Evolutionary conservation across 2,888 invertebrate genomes (phyloP), one percentile per base, ranked within the genome.

Genomic region (Scaptomyza flava): DNA sequence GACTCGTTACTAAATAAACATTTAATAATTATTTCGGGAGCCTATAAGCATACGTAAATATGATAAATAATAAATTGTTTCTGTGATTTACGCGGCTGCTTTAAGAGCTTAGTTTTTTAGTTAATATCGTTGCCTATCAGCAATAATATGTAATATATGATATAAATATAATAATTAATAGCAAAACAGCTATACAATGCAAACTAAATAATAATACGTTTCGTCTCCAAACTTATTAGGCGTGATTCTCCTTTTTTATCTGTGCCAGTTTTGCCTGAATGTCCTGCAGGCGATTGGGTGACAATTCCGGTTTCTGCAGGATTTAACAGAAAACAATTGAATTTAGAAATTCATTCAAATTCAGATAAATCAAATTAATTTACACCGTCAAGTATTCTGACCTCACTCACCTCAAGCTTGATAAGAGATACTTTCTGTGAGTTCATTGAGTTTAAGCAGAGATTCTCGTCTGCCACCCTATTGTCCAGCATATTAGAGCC

Each of bases 261-360:
- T 91, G 91, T 33, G 92, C 92, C 78, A 92, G 71, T 65, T 92
- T 92, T 30, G 92, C 92, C 76, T 92, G 92, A 62, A 92, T 88
- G 58, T 91, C 91, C 64, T 91, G 91, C 60, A 92, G 81, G 38
- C 92, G 92, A 80, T 92, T 91, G 34, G 91, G 91, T 56, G 92
- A 92, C 67, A 92, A 69, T 73, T 92, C 92, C 17, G 91, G 89
- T 73, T 91, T 91, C 91, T 92, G 58, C 23, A 56, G 6, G 11
- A 27, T 14, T 31, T 48, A 30, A 45, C 45, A 61, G 8, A 59
- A 36, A 52, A 50, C 31, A 46, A 46, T 54, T 42, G 2, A 46
- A n/a, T 12, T 33, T 31, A 20, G 12, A 27, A 20, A 12, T 3
- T 45, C 8, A 14, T 11, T 38, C 4, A 41, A 27, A 33, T 6